Evolutionary conservation across 2,888 invertebrate genomes (phyloP).

Genomic region (Galeruca laticollis): DNA sequence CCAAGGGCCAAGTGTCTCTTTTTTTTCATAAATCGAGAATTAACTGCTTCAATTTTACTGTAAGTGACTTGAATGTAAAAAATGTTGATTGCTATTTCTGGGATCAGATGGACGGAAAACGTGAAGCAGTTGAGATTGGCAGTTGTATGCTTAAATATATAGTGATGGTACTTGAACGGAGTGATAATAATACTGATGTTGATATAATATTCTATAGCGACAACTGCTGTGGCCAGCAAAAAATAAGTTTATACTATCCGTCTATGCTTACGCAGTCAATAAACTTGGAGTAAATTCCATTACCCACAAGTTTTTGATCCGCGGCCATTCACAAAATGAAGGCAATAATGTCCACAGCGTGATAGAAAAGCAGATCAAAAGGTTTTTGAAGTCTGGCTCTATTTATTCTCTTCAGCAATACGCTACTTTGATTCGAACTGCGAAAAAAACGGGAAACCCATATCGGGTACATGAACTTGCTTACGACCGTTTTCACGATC

Average conservation of each 20-base stretch:
- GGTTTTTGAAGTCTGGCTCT: too few species aligned
- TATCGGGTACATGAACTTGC: too few species aligned
- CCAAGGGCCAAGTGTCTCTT: constrained; percentile 23
- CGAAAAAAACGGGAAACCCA: too few species aligned
- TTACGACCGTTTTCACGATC: too few species aligned
- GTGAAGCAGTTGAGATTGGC: constrained; percentile 46
- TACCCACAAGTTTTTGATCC: not conserved
- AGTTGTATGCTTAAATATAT: not conserved
- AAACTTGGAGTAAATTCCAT: not conserved
- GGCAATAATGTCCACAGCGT: too few species aligned
- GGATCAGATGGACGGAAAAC: constrained; percentile 53
- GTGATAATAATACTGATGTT: not conserved
- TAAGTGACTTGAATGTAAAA: constrained; percentile 42
- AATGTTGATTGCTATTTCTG: constrained; percentile 53
- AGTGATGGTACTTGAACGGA: not conserved
- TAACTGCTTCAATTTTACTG: constrained; percentile 49
- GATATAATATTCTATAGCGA: constrained; percentile 32
- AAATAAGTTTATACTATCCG: too few species aligned
- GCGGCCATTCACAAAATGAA: too few species aligned
- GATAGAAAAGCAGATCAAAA: too few species aligned
- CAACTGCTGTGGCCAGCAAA: too few species aligned
- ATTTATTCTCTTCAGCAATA: too few species aligned
- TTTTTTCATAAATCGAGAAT: constrained; percentile 52
- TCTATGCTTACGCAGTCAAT: too few species aligned
- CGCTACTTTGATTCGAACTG: too few species aligned